Percentiles rank a stretch among this genome's conserved stretches.
phyloP scores from a whole-genome alignment of 2,113 vertebrate species.

The Hippocampus comes region DNA sequence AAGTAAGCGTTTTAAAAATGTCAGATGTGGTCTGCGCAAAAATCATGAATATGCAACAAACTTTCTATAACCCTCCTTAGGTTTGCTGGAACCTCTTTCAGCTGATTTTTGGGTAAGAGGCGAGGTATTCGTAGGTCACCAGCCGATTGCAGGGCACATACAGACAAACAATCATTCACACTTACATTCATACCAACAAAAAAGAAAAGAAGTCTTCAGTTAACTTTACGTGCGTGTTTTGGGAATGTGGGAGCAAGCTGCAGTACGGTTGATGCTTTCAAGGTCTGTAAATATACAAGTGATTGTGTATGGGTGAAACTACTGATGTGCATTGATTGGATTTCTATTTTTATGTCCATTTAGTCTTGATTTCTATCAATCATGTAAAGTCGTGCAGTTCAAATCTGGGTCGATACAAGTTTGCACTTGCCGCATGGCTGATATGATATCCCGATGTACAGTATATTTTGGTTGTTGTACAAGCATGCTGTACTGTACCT shows the following conservation, averaged over 20 bases:
- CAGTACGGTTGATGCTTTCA: background rate
- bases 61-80: background rate
- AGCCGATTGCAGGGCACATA: too few species aligned
- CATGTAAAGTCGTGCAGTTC: background rate
- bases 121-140: too few species aligned
- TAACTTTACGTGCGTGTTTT: too few species aligned
- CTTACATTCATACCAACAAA: too few species aligned
- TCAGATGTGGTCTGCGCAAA: background rate
- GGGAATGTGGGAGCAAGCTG: too few species aligned
- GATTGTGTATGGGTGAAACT: background rate
- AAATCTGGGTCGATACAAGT: background rate
- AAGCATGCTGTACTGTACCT: conserved; percentile 39
- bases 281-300: background rate
- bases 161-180: too few species aligned
- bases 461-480: background rate
- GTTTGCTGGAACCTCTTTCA: too few species aligned
- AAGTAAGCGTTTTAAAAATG: background rate
- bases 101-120: too few species aligned
- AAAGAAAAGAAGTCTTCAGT: too few species aligned
- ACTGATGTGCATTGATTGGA: background rate
- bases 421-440: background rate
- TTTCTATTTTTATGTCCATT: background rate
- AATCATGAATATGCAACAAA: background rate
- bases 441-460: background rate
- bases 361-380: background rate